Evolutionary conservation across 2,113 vertebrate species (phyloP), one percentile per base, ranked within the genome.

Genomic region (Ameiurus melas): DNA sequence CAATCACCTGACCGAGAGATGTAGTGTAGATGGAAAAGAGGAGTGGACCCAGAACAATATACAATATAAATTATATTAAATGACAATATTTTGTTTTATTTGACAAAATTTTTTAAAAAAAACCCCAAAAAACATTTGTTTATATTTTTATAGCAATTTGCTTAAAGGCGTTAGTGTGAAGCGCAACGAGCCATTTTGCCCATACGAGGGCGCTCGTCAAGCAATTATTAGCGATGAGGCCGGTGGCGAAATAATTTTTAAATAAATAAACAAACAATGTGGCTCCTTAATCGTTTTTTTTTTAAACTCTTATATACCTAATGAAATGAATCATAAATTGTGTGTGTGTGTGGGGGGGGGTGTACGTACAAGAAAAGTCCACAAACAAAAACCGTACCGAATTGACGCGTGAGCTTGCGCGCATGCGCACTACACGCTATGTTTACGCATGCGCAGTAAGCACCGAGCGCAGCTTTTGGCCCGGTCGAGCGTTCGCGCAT

Each of bases 401-500:
- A 16, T 2, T 13, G 27, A 53, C 13, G 9, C 5, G 4, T 30
- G 33, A 12, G 16, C 30, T 43, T 43, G 81, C 58, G 81, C 58
- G 58, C 81, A 58, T 58, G 79, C 79, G 53, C 17, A 57, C 53
- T 16, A 25, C 5, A 27, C 20, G 5, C 22, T 1, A 4, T 13
- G 39, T 51, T n/a, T 5, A 19, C 60, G 82, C 82, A 30, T 84
- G 82, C 62, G 62, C 27, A 1, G 13, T 84, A 22, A 43, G 14
- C 14, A 0, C 39, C 7, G 20, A 47, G 36, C 51, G 62, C 12
- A 13, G 70, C 5, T 25, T 9, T 60, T 3, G 36, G 62, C 55
- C 62, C 53, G n/a, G 47, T 43, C 5, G 12, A n/a, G 68, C 22
- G 47, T 71, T 3, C 51, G 93, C 95, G 94, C 95, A 93, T 94